Conservation (phyloP, 2,113 vertebrate genomes). For the Otus sunia region DNA sequence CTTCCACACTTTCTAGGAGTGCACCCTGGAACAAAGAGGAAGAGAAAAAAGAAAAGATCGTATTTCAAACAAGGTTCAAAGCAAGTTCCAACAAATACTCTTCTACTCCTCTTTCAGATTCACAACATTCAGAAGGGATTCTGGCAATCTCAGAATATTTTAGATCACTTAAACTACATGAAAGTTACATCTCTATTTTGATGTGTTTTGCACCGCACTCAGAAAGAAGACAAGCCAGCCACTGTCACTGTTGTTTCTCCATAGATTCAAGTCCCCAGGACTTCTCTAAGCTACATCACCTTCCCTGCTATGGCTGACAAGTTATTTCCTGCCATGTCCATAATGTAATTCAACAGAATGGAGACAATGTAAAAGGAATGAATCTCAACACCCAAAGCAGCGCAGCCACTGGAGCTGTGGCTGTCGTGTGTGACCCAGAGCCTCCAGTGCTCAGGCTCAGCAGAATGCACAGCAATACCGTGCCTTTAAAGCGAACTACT, state of each 20-base stretch:
- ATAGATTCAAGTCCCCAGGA: not conserved
- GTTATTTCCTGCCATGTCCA: not conserved
- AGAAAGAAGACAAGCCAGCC: not conserved
- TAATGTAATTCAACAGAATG: not conserved
- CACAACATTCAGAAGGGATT: not conserved
- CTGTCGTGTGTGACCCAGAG: not conserved
- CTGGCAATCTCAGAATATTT: not conserved
- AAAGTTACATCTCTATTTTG: not conserved
- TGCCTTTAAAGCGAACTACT: not conserved
- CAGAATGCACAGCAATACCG: not conserved
- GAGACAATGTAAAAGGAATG: not conserved
- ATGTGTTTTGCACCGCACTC: not conserved
- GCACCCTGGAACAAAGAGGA: constrained; percentile 77
- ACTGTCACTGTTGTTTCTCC: not conserved
- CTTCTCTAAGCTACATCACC: not conserved
- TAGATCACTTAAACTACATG: not conserved
- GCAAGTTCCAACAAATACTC: not conserved
- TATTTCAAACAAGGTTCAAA: not conserved
- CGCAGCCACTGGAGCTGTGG: not conserved
- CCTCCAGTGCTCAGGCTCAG: not conserved
- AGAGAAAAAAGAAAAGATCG: not conserved
- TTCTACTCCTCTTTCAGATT: not conserved
- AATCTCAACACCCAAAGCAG: not conserved
- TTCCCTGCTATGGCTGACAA: not conserved
- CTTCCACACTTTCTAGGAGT: constrained; percentile 92